Evolutionary conservation across 2,888 invertebrate species (phyloP).

Genomic region (Cephus pygmeus): DNA sequence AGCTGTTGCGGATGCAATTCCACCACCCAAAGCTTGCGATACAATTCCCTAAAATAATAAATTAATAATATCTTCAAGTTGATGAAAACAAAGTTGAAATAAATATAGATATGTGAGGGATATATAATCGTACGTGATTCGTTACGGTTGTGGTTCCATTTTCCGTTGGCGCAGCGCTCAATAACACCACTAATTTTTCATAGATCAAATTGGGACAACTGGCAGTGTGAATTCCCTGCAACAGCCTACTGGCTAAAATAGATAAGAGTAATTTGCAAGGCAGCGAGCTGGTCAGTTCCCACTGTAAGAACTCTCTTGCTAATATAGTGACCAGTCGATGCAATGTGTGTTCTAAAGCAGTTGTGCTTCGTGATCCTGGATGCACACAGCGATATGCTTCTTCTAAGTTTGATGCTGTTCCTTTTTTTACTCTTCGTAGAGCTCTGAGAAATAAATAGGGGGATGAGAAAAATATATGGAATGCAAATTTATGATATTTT

Average conservation of each 20-base stretch:
- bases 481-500: neutral
- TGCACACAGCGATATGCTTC: constrained; percentile 56
- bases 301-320: constrained; percentile 72
- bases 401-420: constrained; percentile 45
- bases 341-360: constrained; percentile 71
- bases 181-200: constrained; percentile 35
- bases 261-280: constrained; percentile 74
- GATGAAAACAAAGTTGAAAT: neutral
- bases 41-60: constrained; percentile 41
- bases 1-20: constrained; percentile 55
- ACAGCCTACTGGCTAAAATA: constrained; percentile 72
- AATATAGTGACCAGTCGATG: constrained; percentile 72
- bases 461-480: constrained; percentile 1
- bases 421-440: constrained; percentile 51
- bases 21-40: constrained; percentile 49
- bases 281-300: constrained; percentile 76
- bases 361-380: constrained; percentile 50
- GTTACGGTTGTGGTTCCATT: neutral
- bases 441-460: constrained; percentile 38
- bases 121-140: constrained; percentile 9
- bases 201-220: constrained; percentile 52
- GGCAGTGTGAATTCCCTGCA: constrained; percentile 53
- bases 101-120: neutral
- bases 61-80: neutral
- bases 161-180: constrained; percentile 30